These are phyloP conservation scores for Calameuta pallipes DNA, from an alignment of 2,888 invertebrate species.

Conservation along the genomic window DNA sequence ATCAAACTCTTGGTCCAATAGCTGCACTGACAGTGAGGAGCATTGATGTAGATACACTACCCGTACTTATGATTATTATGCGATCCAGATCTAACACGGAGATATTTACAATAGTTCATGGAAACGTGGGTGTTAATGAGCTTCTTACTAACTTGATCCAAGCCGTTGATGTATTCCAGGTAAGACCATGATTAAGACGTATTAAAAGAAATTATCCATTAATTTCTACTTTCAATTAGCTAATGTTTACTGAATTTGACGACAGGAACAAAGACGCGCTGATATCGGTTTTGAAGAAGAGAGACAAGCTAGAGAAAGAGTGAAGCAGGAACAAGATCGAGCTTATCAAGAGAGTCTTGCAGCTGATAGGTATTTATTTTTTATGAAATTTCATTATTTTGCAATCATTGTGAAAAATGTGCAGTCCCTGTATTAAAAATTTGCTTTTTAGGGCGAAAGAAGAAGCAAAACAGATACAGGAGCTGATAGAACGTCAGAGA, in stretches of 20 bases:
- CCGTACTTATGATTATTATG: conserved; percentile 90
- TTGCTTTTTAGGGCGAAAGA: conserved; percentile 80
- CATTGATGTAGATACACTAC: conserved; percentile 88
- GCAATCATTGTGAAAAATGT: conserved; percentile 1
- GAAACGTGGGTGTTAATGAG: conserved; percentile 91
- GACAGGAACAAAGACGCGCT: conserved; percentile 76
- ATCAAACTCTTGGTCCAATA: conserved; percentile 81
- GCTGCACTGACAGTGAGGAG: conserved; percentile 87
- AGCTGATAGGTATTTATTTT: conserved; percentile 73
- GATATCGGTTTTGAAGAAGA: conserved; percentile 88
- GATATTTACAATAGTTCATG: conserved; percentile 90
- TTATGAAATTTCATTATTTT: conserved; percentile 4
- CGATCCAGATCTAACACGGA: conserved; percentile 89
- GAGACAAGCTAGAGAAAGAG: conserved; percentile 86
- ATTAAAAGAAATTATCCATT: not conserved
- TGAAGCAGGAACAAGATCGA: conserved; percentile 93
- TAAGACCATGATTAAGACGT: conserved; percentile 31
- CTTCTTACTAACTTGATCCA: conserved; percentile 88
- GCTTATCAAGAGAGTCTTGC: conserved; percentile 92
- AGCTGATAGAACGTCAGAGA: conserved; percentile 78
- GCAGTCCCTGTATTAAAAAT: conserved; percentile 4
- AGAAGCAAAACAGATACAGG: conserved; percentile 83
- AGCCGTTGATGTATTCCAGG: conserved; percentile 82
- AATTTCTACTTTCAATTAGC: not conserved
- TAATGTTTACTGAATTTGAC: not conserved